A percentile compares a stretch with the other conserved stretches of the same genome.
Evolutionary conservation across 2,797 vertebrate genomes (phyloP).

Genomic region (Anguilla anguilla): DNA sequence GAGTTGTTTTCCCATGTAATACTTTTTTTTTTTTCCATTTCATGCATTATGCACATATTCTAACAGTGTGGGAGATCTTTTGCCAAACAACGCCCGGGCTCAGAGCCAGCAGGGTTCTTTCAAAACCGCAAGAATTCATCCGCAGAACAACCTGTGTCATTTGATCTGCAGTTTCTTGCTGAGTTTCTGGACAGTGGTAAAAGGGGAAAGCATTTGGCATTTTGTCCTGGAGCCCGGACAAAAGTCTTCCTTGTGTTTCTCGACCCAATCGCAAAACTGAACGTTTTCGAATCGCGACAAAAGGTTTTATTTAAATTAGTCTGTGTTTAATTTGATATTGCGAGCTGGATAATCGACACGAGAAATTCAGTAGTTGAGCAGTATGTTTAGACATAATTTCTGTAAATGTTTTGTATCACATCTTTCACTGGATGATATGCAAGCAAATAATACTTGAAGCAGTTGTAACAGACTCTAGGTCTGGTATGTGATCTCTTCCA

Average conservation of each 20-base stretch:
- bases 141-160: neutral
- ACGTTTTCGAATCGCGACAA: neutral
- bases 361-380: neutral
- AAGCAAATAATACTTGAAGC: neutral
- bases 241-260: neutral
- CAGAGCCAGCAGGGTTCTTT: neutral
- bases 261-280: neutral
- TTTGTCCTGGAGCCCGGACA: neutral
- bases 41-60: conserved; percentile 7
- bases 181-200: neutral
- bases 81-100: neutral
- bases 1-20: neutral
- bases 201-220: neutral
- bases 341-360: neutral
- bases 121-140: conserved; percentile 1
- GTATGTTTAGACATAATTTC: neutral
- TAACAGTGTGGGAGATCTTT: neutral
- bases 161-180: conserved; percentile 1
- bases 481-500: neutral
- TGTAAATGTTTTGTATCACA: neutral
- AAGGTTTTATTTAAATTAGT: neutral
- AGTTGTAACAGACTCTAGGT: neutral
- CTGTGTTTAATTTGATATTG: neutral
- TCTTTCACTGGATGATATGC: neutral
- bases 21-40: neutral